phyloP scores from a whole-genome alignment of 2,888 invertebrate genomes.

The Anaspis maculata region DNA sequence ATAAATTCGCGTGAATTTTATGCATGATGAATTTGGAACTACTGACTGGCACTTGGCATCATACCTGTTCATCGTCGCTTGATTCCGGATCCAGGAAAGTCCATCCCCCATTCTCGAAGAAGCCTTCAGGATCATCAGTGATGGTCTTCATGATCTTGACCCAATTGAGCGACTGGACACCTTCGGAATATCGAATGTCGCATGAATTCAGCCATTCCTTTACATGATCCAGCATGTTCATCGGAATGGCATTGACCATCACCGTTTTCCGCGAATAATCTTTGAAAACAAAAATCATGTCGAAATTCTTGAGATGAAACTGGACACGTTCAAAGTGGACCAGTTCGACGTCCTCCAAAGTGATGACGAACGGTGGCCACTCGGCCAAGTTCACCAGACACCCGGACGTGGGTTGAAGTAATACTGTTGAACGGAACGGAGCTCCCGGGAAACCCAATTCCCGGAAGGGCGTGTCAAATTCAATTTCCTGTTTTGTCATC shows the following conservation, averaged over 20 bases:
- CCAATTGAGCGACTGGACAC: conserved; percentile 98
- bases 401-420: conserved; percentile 96
- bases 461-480: conserved; percentile 97
- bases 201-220: conserved; percentile 92
- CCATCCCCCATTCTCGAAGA: conserved; percentile 99
- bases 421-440: conserved; percentile 91
- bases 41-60: no score
- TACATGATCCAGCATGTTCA: conserved; percentile 97
- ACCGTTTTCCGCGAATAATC: conserved; percentile 91
- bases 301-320: conserved; percentile 98
- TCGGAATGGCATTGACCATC: conserved; percentile 98
- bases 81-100: conserved; percentile 95
- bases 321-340: conserved; percentile 99
- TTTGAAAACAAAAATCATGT: conserved; percentile 99
- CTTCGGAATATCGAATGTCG: conserved; percentile 75
- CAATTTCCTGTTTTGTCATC: conserved; percentile 93
- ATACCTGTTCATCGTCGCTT: conserved; percentile 59
- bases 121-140: conserved; percentile 95
- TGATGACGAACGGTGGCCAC: conserved; percentile 99
- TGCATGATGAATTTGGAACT: no score
- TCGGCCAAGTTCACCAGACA: conserved; percentile 95
- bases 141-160: conserved; percentile 99
- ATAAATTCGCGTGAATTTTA: no score
- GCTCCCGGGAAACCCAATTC: conserved; percentile 97
- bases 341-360: conserved; percentile 93